Evolutionary conservation across 92 coral and sea anemone species (phyloP), one percentile per base, ranked within the genome.

Genomic region (Heliopora coerulea): DNA sequence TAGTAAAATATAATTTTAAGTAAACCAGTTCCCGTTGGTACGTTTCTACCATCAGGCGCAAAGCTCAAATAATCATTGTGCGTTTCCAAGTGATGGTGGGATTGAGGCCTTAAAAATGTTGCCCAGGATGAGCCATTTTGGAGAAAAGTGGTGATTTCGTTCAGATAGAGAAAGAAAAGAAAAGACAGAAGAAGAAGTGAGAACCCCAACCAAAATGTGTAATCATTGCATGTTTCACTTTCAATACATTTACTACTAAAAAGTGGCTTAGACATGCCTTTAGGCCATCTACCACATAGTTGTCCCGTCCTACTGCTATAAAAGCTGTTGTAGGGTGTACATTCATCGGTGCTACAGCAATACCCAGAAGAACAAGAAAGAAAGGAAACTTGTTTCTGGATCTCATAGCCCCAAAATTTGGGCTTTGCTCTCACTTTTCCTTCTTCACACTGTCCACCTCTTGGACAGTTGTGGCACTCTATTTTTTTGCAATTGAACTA

Each of bases 261-360:
- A 31, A 68, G 58, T 20, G 58, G 21, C 1, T 68, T 59, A 1
- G 75, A 68, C 75, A 68, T 68, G 44, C 59, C 59, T 5, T 10
- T 15, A 18, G 75, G 35, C 15, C 75, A 68, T 8, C 40, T 24
- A 4, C 75, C 75, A 31, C 75, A 68, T 4, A 68, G 75, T 39
- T 40, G 44, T 25, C 75, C 75, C 19, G 75, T 68, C 49, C 75
- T 25, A 59, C 26, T 68, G 1, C 75, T 59, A n/a, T 68, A 56
- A 35, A 59, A 68, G 28, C 75, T 34, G 29, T 68, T 10, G 31
- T 48, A 68, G 8, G 37, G 25, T 30, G 19, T 56, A 35, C 75
- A 68, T 27, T 68, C 40, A 5, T 49, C 49, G 11, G 4, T 37
- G 11, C 42, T 4, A 33, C 75, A 68, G 44, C 75, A 68, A 49